phyloP scores from a whole-genome alignment of 2,888 invertebrate genomes.

The Rugalucina vietnamica region DNA sequence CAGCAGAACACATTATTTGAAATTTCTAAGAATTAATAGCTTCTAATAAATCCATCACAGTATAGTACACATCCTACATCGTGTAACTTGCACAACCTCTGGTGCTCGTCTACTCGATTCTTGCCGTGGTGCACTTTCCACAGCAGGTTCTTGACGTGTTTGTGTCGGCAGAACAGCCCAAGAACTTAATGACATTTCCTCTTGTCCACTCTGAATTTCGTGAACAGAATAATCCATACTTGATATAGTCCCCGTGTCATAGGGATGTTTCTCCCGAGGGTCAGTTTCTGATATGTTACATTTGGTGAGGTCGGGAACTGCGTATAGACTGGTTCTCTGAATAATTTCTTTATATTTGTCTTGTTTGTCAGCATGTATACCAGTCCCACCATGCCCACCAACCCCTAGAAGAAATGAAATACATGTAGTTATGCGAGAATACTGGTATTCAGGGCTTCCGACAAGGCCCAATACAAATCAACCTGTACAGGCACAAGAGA shows the following conservation, averaged over 20 bases:
- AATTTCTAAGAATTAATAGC: too few relatives aligned
- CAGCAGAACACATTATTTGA: too few relatives aligned
- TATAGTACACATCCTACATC: constrained; percentile 78
- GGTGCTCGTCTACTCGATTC: constrained; percentile 33
- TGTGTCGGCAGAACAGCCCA: not conserved
- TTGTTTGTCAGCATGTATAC: constrained; percentile 81
- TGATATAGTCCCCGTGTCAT: constrained; percentile 2
- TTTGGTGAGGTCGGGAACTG: constrained; percentile 72
- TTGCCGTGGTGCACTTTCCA: constrained; percentile 4
- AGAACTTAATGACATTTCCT: not conserved
- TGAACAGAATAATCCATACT: constrained; percentile 3
- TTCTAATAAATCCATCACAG: constrained; percentile 64
- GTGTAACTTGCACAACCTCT: constrained; percentile 75
- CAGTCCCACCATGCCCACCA: constrained; percentile 84
- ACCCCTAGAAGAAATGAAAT: constrained; percentile 73
- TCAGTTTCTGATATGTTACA: constrained; percentile 64
- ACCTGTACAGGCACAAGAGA: too few relatives aligned
- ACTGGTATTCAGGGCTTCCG: too few relatives aligned
- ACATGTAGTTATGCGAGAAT: too few relatives aligned
- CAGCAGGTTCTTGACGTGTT: not conserved
- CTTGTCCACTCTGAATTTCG: not conserved
- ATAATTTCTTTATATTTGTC: constrained; percentile 82
- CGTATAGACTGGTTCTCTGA: constrained; percentile 77
- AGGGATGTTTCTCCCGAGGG: constrained; percentile 47
- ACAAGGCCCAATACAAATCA: too few relatives aligned